Evolutionary conservation across 1,140 invertebrate genomes (phyloP).

Genomic region (Aphaenogaster floridana): DNA sequence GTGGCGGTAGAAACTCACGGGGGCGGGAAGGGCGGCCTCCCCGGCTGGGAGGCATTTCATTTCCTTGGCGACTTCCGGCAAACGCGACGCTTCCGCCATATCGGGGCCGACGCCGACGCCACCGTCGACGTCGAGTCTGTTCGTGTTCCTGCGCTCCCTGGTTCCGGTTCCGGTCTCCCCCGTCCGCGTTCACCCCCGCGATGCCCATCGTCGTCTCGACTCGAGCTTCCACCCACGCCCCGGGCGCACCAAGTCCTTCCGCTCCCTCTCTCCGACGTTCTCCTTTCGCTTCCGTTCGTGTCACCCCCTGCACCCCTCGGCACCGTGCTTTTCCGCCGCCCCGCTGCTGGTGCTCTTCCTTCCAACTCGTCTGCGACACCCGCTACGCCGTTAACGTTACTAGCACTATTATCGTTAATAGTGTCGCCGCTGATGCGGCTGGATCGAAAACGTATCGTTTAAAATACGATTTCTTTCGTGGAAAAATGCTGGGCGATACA

Average conservation of each 20-base stretch:
- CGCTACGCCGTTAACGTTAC: constrained; percentile 22
- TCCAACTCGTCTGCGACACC: constrained; percentile 42
- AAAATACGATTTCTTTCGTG: constrained; percentile 25
- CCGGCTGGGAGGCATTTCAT: constrained; percentile 84
- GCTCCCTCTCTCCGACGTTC: constrained; percentile 73
- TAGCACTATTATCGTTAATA: constrained; percentile 49
- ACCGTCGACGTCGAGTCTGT: constrained; percentile 74
- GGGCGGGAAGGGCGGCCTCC: constrained; percentile 65
- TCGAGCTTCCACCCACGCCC: constrained; percentile 77
- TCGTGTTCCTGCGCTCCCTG: constrained; percentile 75
- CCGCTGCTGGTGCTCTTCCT: constrained; percentile 47
- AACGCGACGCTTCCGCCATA: constrained; percentile 86
- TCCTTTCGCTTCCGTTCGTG: constrained; percentile 75
- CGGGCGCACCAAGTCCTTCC: constrained; percentile 70
- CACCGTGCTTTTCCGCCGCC: not conserved
- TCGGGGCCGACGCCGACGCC: constrained; percentile 80
- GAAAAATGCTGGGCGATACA: not conserved
- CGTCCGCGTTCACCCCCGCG: constrained; percentile 69
- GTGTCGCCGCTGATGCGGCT: constrained; percentile 33
- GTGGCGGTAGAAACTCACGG: constrained; percentile 56
- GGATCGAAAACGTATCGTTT: constrained; percentile 44
- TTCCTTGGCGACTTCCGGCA: constrained; percentile 86
- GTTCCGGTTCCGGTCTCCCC: constrained; percentile 72
- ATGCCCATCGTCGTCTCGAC: constrained; percentile 75
- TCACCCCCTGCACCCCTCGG: constrained; percentile 34